A percentile compares a stretch with the other conserved stretches of the same genome.
Evolutionary conservation across 2,888 invertebrate species (phyloP).

Genomic region (Sepioteuthis lessoniana): DNA sequence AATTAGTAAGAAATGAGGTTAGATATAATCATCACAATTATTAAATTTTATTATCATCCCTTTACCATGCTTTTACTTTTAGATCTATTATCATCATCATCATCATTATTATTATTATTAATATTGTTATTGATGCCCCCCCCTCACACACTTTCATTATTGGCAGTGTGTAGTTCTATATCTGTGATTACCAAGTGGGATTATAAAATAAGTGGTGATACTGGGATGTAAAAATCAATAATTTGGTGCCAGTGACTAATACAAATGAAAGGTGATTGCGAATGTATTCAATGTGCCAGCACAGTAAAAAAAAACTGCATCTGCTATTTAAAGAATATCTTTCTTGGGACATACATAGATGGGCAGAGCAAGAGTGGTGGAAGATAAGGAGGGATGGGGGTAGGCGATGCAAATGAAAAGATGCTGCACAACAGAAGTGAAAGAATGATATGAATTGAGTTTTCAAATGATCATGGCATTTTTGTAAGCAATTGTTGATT

Average conservation of each 20-base stretch:
- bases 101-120: background rate
- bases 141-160: background rate
- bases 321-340: conserved; percentile 47
- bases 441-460: conserved; percentile 4
- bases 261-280: conserved; percentile 47
- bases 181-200: conserved; percentile 42
- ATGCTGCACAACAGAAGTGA: background rate
- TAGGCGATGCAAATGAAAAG: background rate
- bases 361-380: conserved; percentile 17
- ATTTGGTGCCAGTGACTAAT: conserved; percentile 48
- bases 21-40: background rate
- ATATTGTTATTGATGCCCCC: background rate
- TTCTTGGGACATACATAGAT: conserved; percentile 46
- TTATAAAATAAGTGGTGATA: conserved; percentile 47
- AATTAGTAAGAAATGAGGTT: too few species aligned
- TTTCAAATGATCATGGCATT: conserved; percentile 21
- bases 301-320: background rate
- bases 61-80: background rate
- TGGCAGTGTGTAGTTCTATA: conserved; percentile 1
- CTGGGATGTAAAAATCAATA: conserved; percentile 47
- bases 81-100: background rate
- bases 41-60: background rate
- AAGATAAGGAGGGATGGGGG: background rate
- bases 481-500: conserved; percentile 33
- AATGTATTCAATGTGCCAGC: conserved; percentile 36